phyloP scores from a whole-genome alignment of 2,113 vertebrate genomes.

The Oncorhynchus keta region DNA sequence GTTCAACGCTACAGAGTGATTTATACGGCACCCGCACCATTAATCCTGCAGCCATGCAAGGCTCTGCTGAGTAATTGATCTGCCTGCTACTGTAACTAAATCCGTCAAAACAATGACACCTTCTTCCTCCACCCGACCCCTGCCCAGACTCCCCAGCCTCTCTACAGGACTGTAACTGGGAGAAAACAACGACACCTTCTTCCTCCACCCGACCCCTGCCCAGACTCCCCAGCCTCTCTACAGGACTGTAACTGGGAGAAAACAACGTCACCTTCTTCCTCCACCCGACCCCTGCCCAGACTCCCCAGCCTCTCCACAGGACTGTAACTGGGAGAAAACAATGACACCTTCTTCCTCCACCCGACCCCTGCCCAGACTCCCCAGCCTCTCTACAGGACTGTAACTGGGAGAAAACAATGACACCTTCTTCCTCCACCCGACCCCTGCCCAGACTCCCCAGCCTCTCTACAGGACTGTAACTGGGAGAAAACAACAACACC shows the following conservation, averaged over 20 bases:
- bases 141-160: not conserved
- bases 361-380: not conserved
- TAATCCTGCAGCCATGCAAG: conserved; percentile 76
- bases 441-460: not conserved
- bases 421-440: too few species aligned
- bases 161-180: not conserved
- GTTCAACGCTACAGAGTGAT: conserved; percentile 68
- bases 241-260: not conserved
- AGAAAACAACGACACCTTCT: conserved; percentile 66
- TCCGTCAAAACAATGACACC: conserved; percentile 75
- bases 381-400: not conserved
- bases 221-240: conserved; percentile 1
- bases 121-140: not conserved
- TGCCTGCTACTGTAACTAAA: conserved; percentile 77
- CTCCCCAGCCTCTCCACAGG: not conserved
- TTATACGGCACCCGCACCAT: conserved; percentile 73
- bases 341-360: conserved; percentile 43
- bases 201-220: not conserved
- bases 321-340: conserved; percentile 53
- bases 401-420: conserved; percentile 1
- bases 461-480: too few species aligned
- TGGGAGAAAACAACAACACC: conserved; percentile 66
- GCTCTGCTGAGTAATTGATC: conserved; percentile 79
- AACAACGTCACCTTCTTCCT: not conserved
- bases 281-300: not conserved